Evolutionary conservation across 2,888 invertebrate genomes (phyloP), one percentile per base, ranked within the genome.

Genomic region (Lamellibrachia satsuma): DNA sequence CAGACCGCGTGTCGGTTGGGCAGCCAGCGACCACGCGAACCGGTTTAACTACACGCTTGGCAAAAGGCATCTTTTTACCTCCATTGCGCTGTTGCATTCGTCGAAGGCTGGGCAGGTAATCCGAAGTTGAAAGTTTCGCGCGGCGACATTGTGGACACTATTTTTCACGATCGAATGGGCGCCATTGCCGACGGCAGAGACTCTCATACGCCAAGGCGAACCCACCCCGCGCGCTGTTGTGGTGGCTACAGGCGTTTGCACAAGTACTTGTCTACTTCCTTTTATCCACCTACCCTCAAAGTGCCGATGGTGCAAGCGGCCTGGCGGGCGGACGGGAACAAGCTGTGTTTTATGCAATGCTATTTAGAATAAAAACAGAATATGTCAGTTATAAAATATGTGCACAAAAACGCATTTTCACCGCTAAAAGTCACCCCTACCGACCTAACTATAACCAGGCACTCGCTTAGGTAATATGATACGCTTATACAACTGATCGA

Each of bases 211-310:
- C 15, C n/a, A 75, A 75, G 2, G 22, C 75, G 22, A n/a, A 75
- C 75, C 22, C 75, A 75, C 75, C 75, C 75, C 75, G 75, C 75
- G 75, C 75, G 75, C 75, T 75, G 75, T 75, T 75, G 75, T 75
- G 75, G 75, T 22, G 75, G 75, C 75, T 75, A 75, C 75, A 75
- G 75, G 15, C 75, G 75, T 75, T 75, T 75, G 75, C 75, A 75
- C 6, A 75, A 75, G 75, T 22, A 75, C 75, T 75, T 11, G 75
- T 75, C 75, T 2, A 22, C 75, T 8, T 11, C 15, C 57, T 57
- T 75, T 60, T 75, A 6, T 75, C 75, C 15, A n/a, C 22, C 4
- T 15, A 6, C 15, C 22, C 15, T 22, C n/a, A 75, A 6, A n/a
- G 22, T 55, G 75, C n/a, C n/a, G 75, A 22, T 60, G 60, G 75